Percentiles rank a stretch among this genome's conserved stretches.
Evolutionary conservation across 1,140 invertebrate genomes (phyloP).

Genomic region (Bilobella aurantiaca): DNA sequence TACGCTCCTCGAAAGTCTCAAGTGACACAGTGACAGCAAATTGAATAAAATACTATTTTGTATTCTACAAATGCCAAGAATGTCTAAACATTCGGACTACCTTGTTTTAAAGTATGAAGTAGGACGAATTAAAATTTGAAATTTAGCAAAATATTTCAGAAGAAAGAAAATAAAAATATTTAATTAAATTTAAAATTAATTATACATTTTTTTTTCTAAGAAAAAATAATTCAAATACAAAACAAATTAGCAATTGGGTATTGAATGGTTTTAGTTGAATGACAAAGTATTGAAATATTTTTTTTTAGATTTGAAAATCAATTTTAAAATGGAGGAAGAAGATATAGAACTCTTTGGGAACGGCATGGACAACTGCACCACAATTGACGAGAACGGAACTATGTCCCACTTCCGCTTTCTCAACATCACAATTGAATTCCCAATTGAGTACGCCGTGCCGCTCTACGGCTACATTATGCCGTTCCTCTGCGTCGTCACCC

Average conservation of each 20-base stretch:
- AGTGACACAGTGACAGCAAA: no score
- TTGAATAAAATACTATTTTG: no score
- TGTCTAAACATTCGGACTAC: no score
- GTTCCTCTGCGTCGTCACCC: conserved; percentile 71
- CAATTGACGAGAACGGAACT: background rate
- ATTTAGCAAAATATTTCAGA: no score
- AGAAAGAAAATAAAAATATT: no score
- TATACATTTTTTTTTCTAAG: no score
- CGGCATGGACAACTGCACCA: background rate
- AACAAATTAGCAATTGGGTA: background rate
- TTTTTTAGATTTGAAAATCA: background rate
- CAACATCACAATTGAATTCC: conserved; percentile 54
- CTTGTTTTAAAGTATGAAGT: no score
- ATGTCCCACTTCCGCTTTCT: conserved; percentile 34
- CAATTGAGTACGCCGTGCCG: conserved; percentile 52
- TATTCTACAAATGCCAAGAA: no score
- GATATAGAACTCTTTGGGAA: background rate
- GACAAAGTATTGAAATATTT: background rate
- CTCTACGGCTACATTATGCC: conserved; percentile 69
- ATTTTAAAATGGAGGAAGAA: background rate
- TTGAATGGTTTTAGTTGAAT: background rate
- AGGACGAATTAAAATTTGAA: no score
- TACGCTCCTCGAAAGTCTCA: no score
- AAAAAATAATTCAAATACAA: background rate
- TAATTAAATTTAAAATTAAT: no score